A percentile compares a stretch with the other conserved stretches of the same genome.
phyloP scores from a whole-genome alignment of 2,888 invertebrate genomes.

The Emesis furor region DNA sequence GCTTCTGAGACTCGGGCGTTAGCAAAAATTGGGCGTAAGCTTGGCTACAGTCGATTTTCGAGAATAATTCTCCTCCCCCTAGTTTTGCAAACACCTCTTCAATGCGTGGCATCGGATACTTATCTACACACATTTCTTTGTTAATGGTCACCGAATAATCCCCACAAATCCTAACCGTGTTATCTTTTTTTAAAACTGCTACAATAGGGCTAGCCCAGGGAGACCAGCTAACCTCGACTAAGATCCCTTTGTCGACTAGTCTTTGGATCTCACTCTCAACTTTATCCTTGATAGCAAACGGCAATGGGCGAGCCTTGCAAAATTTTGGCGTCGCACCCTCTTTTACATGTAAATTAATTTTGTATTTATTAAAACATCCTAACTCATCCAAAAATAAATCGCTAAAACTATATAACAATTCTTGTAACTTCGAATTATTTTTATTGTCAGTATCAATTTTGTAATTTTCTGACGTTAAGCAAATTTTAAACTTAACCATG shows the following conservation, averaged over 20 bases:
- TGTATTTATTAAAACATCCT: slow-evolving; percentile 47
- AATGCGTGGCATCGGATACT: slow-evolving; percentile 58
- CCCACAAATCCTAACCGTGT: slow-evolving; percentile 44
- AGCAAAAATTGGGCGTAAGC: slow-evolving; percentile 57
- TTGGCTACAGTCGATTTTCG: slow-evolving; percentile 57
- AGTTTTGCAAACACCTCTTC: slow-evolving; percentile 63
- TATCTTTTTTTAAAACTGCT: slow-evolving; percentile 51
- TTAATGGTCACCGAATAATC: slow-evolving; percentile 54
- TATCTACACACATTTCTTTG: slow-evolving; percentile 59
- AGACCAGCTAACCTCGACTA: slow-evolving; percentile 41
- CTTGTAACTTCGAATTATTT: neutral
- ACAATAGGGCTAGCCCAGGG: slow-evolving; percentile 58
- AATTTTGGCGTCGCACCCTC: slow-evolving; percentile 56
- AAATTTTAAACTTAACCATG: slow-evolving; percentile 53
- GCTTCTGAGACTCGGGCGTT: slow-evolving; percentile 31
- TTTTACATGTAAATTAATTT: slow-evolving; percentile 52
- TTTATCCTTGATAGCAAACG: slow-evolving; percentile 45
- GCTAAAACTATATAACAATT: neutral
- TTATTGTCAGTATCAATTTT: neutral
- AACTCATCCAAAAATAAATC: slow-evolving; percentile 58
- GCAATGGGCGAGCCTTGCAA: slow-evolving; percentile 47
- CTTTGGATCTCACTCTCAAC: neutral
- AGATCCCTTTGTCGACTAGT: neutral
- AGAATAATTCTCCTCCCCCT: slow-evolving; percentile 53
- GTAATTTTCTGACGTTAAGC: neutral